phyloP scores from a whole-genome alignment of 2,888 invertebrate genomes.

The Chironomus riparius region DNA sequence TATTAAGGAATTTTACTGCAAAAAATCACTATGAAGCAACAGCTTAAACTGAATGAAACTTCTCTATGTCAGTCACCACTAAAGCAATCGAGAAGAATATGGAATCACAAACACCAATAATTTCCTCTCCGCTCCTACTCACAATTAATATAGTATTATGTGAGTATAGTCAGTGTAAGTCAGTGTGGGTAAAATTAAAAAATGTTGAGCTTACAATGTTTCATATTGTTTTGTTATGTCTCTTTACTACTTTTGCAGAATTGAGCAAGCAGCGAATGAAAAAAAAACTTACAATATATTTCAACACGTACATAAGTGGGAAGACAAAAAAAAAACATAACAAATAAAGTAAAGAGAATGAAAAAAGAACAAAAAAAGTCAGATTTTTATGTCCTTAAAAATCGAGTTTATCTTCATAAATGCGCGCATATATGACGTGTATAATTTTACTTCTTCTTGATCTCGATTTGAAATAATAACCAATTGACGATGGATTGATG shows the following conservation, averaged over 20 bases:
- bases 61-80: background rate
- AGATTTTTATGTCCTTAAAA: slow-evolving; percentile 6
- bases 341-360: background rate
- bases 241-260: background rate
- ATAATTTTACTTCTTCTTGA: too few relatives aligned
- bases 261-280: too few relatives aligned
- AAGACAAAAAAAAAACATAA: background rate
- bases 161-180: background rate
- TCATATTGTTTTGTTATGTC: background rate
- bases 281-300: too few relatives aligned
- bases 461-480: too few relatives aligned
- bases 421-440: background rate
- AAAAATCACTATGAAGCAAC: slow-evolving; percentile 19
- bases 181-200: background rate
- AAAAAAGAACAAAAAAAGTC: background rate
- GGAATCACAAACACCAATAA: background rate
- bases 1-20: background rate
- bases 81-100: slow-evolving; percentile 1
- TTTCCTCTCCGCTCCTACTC: slow-evolving; percentile 11
- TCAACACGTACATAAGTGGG: background rate
- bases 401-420: background rate
- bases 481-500: background rate
- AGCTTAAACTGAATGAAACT: slow-evolving; percentile 10
- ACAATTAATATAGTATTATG: background rate
- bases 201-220: slow-evolving; percentile 14